A percentile compares a stretch with the other conserved stretches of the same genome.
Evolutionary conservation across 2,113 vertebrate genomes (phyloP).

Genomic region (Nettapus auritus): DNA sequence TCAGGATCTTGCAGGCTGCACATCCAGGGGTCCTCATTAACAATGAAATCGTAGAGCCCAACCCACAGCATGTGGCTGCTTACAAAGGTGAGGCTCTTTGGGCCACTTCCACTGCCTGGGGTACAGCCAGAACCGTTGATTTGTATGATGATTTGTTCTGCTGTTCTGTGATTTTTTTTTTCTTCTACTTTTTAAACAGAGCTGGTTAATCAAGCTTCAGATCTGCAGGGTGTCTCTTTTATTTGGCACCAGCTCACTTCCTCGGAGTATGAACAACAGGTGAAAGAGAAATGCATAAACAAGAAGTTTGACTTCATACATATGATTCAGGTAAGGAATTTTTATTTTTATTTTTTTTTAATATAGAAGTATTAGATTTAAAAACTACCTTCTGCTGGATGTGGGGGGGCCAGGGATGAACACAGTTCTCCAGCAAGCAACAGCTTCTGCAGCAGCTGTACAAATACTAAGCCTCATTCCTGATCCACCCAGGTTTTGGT

Average conservation of each 20-base stretch:
- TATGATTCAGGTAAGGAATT: slow-evolving; percentile 69
- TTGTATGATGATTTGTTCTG: neutral
- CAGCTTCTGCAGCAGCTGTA: neutral
- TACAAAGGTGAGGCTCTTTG: slow-evolving; percentile 77
- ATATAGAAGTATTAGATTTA: neutral
- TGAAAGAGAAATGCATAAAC: slow-evolving; percentile 23
- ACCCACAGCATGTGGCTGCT: slow-evolving; percentile 78
- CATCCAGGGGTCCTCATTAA: slow-evolving; percentile 78
- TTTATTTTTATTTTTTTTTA: neutral
- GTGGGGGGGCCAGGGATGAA: neutral
- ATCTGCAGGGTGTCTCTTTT: slow-evolving; percentile 66
- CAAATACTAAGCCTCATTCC: neutral
- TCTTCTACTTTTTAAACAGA: slow-evolving; percentile 26
- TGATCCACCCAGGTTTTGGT: neutral
- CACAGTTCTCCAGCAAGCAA: neutral
- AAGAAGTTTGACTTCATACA: slow-evolving; percentile 75
- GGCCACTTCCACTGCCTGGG: neutral
- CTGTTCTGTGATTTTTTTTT: neutral
- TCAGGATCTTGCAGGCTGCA: slow-evolving; percentile 76
- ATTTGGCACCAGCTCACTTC: slow-evolving; percentile 69
- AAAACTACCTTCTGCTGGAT: neutral
- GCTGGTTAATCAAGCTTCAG: slow-evolving; percentile 42
- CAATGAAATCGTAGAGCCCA: slow-evolving; percentile 86
- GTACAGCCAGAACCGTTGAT: rapidly evolving
- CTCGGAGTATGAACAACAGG: slow-evolving; percentile 41